A percentile compares a stretch with the other conserved stretches of the same genome.
Evolutionary conservation across 2,797 vertebrate species (phyloP).

Genomic region (Remorina albescens): DNA sequence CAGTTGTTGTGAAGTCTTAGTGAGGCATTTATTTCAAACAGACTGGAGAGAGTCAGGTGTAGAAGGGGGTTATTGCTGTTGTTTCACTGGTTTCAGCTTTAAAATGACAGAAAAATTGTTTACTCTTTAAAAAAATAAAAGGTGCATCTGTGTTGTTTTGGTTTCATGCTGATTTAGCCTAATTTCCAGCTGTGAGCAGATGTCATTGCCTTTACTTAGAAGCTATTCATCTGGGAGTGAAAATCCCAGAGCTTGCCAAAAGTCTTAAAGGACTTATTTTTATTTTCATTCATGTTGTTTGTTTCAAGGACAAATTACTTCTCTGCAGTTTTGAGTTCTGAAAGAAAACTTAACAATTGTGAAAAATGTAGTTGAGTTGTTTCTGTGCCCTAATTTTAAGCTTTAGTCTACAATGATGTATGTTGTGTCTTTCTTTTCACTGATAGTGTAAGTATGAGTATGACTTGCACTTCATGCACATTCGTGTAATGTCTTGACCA

Average conservation of each 20-base stretch:
- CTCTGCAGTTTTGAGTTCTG: constrained; percentile 23
- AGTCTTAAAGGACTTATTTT: constrained; percentile 31
- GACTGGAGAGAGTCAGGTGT: not conserved
- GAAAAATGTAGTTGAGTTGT: not conserved
- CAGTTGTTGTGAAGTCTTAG: not conserved
- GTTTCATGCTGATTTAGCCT: constrained; percentile 50
- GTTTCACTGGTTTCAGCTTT: constrained; percentile 17
- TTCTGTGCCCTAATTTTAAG: not conserved
- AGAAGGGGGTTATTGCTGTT: not conserved
- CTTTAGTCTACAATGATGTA: not conserved
- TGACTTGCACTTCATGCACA: not conserved
- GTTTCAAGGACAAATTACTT: constrained; percentile 32
- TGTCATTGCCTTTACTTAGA: constrained; percentile 54
- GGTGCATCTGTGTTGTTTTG: constrained; percentile 36
- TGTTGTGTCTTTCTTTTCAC: no score
- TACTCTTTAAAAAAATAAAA: constrained; percentile 39
- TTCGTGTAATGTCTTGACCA: constrained; percentile 1
- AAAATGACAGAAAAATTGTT: constrained; percentile 34
- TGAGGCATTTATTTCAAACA: not conserved
- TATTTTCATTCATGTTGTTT: constrained; percentile 27
- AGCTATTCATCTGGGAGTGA: constrained; percentile 50
- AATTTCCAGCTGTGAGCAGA: constrained; percentile 58
- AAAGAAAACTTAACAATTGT: constrained; percentile 17
- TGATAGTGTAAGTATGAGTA: not conserved
- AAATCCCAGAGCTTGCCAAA: constrained; percentile 46